phyloP scores from a whole-genome alignment of 2,113 vertebrate genomes.

The Motacilla tschutschensis region DNA sequence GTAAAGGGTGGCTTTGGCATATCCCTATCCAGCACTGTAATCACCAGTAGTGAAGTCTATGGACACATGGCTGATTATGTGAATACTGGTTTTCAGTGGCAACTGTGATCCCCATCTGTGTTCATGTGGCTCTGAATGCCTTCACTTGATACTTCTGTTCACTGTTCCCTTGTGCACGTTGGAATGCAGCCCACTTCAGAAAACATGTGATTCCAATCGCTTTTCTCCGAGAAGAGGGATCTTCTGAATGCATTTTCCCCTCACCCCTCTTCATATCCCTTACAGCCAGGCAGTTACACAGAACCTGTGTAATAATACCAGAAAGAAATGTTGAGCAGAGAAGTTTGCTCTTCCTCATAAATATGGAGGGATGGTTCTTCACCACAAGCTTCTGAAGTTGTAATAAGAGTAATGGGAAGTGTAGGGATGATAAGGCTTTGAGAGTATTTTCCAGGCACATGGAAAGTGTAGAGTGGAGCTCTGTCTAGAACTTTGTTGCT shows the following conservation, averaged over 20 bases:
- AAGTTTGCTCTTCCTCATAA: background rate
- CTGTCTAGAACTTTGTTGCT: background rate
- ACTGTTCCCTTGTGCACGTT: background rate
- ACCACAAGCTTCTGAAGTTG: background rate
- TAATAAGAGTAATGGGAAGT: background rate
- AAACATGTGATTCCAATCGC: slow-evolving; percentile 37
- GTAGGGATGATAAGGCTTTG: background rate
- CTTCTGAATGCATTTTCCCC: background rate
- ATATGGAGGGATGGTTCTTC: background rate
- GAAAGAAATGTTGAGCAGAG: background rate
- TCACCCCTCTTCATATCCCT: background rate
- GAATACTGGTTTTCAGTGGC: slow-evolving; percentile 37
- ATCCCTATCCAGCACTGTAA: background rate
- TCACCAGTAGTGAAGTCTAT: background rate
- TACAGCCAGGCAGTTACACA: background rate
- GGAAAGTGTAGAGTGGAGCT: background rate
- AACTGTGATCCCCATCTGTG: slow-evolving; percentile 41
- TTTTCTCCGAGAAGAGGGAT: background rate
- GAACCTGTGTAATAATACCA: background rate
- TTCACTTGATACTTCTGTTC: slow-evolving; percentile 40
- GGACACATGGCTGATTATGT: slow-evolving; percentile 34
- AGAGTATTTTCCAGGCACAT: background rate
- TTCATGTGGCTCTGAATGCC: slow-evolving; percentile 24
- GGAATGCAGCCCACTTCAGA: slow-evolving; percentile 53
- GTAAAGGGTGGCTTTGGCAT: background rate